phyloP scores from a whole-genome alignment of 2,888 invertebrate genomes.

The Tenthredo mesomela region DNA sequence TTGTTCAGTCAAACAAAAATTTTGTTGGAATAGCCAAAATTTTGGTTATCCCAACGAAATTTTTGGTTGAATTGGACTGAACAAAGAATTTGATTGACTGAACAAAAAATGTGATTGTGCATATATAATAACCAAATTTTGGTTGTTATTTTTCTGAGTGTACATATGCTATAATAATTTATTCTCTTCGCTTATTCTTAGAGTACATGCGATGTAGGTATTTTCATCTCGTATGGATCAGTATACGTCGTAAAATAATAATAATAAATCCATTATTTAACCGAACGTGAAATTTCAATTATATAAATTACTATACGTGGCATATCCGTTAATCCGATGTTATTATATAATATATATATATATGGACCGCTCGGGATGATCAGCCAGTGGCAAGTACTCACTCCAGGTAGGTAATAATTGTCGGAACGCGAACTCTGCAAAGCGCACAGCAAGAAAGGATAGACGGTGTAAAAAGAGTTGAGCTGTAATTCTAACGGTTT shows the following conservation, averaged over 20 bases:
- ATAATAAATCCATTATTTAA: background rate
- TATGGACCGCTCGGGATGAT: background rate
- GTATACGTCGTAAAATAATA: background rate
- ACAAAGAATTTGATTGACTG: no score
- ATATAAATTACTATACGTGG: conserved; percentile 2
- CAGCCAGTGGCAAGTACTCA: background rate
- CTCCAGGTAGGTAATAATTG: conserved; percentile 19
- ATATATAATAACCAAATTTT: no score
- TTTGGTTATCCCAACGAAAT: no score
- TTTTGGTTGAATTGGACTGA: no score
- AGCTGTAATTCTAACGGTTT: conserved; percentile 46
- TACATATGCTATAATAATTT: background rate
- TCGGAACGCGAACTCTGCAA: background rate
- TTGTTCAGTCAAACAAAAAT: no score
- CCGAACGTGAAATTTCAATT: background rate
- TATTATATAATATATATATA: no score
- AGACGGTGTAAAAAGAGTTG: conserved; percentile 26
- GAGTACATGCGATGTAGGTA: background rate
- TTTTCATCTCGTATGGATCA: background rate
- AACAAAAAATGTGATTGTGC: no score
- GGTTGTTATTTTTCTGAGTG: no score
- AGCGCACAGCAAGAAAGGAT: background rate
- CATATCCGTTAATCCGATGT: background rate
- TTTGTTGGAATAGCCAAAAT: no score
- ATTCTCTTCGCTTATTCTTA: background rate